Conservation (phyloP, 2,113 vertebrate genomes). For the Hirundichthys speculiger region DNA sequence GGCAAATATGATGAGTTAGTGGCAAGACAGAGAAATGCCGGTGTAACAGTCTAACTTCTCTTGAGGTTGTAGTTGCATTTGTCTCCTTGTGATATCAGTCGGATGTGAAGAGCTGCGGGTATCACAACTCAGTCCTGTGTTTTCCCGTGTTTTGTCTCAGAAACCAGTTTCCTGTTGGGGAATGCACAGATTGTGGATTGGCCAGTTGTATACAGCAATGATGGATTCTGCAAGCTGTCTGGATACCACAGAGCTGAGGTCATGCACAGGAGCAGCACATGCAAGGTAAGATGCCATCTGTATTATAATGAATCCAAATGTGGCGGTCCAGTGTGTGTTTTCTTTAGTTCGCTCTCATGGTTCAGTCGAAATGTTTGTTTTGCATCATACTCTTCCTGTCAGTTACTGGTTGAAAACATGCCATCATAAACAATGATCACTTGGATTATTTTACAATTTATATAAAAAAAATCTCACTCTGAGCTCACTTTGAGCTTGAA, state of each 20-base stretch:
- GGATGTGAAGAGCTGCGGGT: background rate
- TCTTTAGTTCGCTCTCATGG: background rate
- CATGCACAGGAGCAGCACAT: slow-evolving; percentile 98
- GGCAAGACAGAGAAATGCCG: too few relatives aligned
- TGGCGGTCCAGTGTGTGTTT: background rate
- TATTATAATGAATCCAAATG: background rate
- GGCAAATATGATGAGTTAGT: too few relatives aligned
- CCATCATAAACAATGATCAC: too few relatives aligned
- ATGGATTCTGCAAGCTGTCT: slow-evolving; percentile 98
- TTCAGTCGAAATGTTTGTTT: background rate
- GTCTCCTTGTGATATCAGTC: too few relatives aligned
- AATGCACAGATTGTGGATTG: slow-evolving; percentile 98
- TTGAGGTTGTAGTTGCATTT: too few relatives aligned
- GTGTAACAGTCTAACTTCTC: too few relatives aligned
- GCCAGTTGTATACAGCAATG: slow-evolving; percentile 99
- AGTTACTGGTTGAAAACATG: too few relatives aligned
- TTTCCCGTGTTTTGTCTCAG: slow-evolving; percentile 69
- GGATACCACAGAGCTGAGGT: slow-evolving; percentile 97
- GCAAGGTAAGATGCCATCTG: slow-evolving; percentile 85
- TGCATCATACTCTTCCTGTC: background rate
- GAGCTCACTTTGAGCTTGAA: too few relatives aligned
- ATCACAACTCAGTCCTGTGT: background rate
- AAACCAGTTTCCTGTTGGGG: slow-evolving; percentile 97
- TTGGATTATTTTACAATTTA: too few relatives aligned
- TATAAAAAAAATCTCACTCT: too few relatives aligned